Evolutionary conservation across 2,797 vertebrate species (phyloP), one percentile per base, ranked within the genome.

Genomic region (Euthynnus affinis): DNA sequence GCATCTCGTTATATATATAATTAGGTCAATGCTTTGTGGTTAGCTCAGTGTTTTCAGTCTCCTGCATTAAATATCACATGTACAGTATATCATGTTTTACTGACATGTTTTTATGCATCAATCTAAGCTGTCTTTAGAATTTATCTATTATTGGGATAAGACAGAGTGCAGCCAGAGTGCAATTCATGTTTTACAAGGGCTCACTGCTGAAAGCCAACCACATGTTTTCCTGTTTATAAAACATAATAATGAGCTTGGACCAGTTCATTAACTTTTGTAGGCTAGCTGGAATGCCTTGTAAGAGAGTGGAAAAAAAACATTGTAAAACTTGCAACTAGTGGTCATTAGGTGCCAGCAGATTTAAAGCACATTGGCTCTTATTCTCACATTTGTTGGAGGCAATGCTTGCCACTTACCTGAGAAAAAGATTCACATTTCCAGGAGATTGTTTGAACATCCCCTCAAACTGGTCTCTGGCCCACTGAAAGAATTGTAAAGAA

Each of bases 381-480:
- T 48, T 65, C 7, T 74, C 9, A 23, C 3, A 1, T 76, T 84
- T 61, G 27, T 67, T 42, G 51, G 32, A 71, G 29, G 63, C 23
- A 52, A 42, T 13, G 14, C 49, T 66, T 72, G 49, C 44, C 71
- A 23, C 87, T 97, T 94, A 98, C 97, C 89, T 78, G 70, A 94
- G 88, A 85, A 94, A 96, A 23, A 55, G 82, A 85, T 96, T 97
- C 72, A 97, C 81, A 17, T 92, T 94, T 84, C 97, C 95, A 0
- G 96, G 95, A 0, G 87, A 88, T 60, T 93, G 91, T 85, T 93
- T 95, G 84, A 98, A 99, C 68, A 97, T 93, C n/a, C 94, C 95
- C 73, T 97, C 97, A 88, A 99, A 98, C 85, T 97, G 95, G 86
- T 97, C 93, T 76, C 93, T 93, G 83, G 97, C 97, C 98, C 97